phyloP scores from a whole-genome alignment of 2,113 vertebrate species.

The Bufo bufo region DNA sequence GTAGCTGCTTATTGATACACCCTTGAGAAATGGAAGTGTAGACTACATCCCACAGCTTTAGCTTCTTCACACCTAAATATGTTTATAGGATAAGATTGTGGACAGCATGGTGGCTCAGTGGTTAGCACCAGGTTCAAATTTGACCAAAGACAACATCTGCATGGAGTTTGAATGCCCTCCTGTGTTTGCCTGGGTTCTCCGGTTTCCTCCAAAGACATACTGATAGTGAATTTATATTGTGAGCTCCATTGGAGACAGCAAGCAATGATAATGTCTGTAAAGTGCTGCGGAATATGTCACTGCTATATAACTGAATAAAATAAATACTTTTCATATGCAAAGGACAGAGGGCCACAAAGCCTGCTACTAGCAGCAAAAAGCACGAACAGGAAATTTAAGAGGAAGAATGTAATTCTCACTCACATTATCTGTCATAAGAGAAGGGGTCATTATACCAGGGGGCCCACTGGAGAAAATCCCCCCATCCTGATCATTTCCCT shows the following conservation, averaged over 20 bases:
- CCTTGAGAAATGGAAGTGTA: background rate
- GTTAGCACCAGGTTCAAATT: too few relatives aligned
- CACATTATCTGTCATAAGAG: conserved; percentile 37
- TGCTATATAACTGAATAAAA: too few relatives aligned
- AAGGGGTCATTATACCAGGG: conserved; percentile 20
- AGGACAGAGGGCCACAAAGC: conserved; percentile 31
- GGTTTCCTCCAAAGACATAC: too few relatives aligned
- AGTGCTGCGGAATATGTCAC: too few relatives aligned
- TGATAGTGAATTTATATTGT: too few relatives aligned
- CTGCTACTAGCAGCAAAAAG: conserved; percentile 1
- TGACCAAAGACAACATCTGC: too few relatives aligned
- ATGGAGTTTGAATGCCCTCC: too few relatives aligned
- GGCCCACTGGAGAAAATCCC: conserved; percentile 33
- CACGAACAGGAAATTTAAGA: conserved; percentile 11
- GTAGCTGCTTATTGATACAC: background rate
- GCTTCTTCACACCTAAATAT: background rate
- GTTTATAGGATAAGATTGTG: too few relatives aligned
- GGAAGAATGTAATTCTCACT: conserved; percentile 31
- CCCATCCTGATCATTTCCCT: background rate
- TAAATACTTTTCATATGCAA: conserved; percentile 20
- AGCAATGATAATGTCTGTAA: too few relatives aligned
- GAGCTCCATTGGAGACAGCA: too few relatives aligned
- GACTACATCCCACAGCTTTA: background rate
- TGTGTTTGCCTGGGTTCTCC: too few relatives aligned
- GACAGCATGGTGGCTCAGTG: too few relatives aligned